Evolutionary conservation across 23 tunicate species (phyloP), one percentile per base, ranked within the genome.

Genomic region (Botrylloides violaceus): DNA sequence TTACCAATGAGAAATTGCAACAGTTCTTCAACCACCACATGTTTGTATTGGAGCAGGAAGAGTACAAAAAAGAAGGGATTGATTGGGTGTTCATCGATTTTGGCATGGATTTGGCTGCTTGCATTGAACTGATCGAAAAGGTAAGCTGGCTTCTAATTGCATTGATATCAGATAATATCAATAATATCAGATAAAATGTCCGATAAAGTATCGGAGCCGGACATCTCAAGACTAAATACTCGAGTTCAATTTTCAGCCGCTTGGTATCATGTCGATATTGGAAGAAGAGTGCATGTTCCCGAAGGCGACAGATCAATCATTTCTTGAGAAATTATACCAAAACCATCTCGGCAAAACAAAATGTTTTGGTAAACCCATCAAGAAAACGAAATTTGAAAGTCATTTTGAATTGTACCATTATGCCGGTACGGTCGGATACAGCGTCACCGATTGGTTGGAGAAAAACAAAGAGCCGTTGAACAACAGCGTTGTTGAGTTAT

Each of bases 21-120:
- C 99, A 94, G 64, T 94, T 94, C 66, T 94, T 94, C 92, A 94
- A 94, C 91, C 99, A 94, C 58, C 99, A 94, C 95, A 94, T 94
- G 99, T 94, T 94, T 71, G 95, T 94, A 19, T 76, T 94, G 25
- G 99, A 94, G 63, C 99, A 94, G 71, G 99, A 94, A 82, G 90
- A 82, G 66, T 94, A 94, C 81, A 94, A 94, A 53, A 84, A 80
- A 64, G 99, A 94, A 75, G 99, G 99, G 25, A 94, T 94, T 55
- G 81, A 94, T 3, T 94, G 99, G 99, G 83, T 75, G 9, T 82
- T 83, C 71, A 83, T 94, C 65, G 99, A 94, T 94, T 94, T 94
- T 76, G 99, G 99, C 68, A 93, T 85, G 98, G 94, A 93, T 66
- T 86, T 90, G 84, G 97, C 97, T 33, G 97, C 90, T 55, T 90